Evolutionary conservation across 2,113 vertebrate genomes (phyloP).

Genomic region (Tinamus guttatus): DNA sequence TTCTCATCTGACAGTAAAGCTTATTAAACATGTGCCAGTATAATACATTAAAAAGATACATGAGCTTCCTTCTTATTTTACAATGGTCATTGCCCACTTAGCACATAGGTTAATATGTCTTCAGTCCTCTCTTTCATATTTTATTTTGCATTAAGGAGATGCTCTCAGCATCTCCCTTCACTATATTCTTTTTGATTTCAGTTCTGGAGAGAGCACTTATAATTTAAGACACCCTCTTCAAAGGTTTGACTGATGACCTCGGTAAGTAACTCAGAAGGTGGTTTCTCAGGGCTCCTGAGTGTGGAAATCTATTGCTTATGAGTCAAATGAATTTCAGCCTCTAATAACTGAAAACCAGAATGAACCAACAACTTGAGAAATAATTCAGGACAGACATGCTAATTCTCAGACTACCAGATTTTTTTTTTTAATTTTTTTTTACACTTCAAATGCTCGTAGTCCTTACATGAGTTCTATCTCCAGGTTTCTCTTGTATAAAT

Average conservation of each 20-base stretch:
- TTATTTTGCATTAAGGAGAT: not conserved
- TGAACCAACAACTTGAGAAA: not conserved
- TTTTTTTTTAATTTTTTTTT: not conserved
- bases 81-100: not conserved
- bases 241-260: not conserved
- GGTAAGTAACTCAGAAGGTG: not conserved
- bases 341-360: not conserved
- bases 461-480: not conserved
- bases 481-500: conserved; percentile 20
- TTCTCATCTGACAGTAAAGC: not conserved
- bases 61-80: not conserved
- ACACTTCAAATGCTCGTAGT: not conserved
- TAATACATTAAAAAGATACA: not conserved
- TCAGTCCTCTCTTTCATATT: not conserved
- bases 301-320: not conserved
- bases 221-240: not conserved
- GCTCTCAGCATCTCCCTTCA: not conserved
- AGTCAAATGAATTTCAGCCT: not conserved
- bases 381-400: not conserved
- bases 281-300: not conserved
- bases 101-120: not conserved
- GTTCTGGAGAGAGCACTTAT: not conserved
- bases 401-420: not conserved
- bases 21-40: not conserved
- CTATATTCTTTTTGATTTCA: not conserved